Percentiles rank a stretch among this genome's conserved stretches.
Conservation (phyloP, 30 jellyfish, hydroid and myxozoan species). For the Mastigias papua region DNA sequence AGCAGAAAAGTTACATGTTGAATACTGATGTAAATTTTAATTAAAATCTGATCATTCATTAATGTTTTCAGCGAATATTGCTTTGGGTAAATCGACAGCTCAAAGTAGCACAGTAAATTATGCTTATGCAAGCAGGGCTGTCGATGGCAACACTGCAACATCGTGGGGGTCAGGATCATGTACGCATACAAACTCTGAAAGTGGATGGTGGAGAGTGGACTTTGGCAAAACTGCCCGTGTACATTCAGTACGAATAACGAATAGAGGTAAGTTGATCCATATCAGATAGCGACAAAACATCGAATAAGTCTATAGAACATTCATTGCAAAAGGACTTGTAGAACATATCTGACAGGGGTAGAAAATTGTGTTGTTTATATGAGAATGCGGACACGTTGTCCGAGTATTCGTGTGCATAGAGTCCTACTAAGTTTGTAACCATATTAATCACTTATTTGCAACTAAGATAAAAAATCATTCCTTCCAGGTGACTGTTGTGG, state of each 20-base stretch:
- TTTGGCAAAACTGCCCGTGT: conserved; percentile 24
- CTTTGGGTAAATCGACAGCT: not conserved
- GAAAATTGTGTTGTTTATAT: not conserved
- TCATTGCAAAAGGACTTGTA: not conserved
- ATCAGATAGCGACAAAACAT: not conserved
- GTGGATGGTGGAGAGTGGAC: conserved; percentile 34
- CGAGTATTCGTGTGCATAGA: not conserved
- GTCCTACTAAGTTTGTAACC: not conserved
- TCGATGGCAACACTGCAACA: conserved; percentile 3
- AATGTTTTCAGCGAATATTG: conserved; percentile 3
- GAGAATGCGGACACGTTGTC: not conserved
- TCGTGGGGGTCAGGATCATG: not conserved
- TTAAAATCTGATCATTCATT: not conserved
- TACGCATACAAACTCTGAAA: not conserved
- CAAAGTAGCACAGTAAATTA: not conserved
- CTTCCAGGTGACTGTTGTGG: no score
- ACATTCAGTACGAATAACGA: conserved; percentile 9
- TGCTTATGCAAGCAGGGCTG: conserved; percentile 14
- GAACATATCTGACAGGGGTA: not conserved
- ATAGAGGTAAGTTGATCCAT: conserved; percentile 12
- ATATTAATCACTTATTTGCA: not conserved
- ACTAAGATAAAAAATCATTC: no score
- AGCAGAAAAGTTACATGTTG: not conserved
- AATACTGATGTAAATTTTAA: not conserved
- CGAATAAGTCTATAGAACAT: no score